phyloP scores from a whole-genome alignment of 2,113 vertebrate genomes.

The Urocynchramus pylzowi region DNA sequence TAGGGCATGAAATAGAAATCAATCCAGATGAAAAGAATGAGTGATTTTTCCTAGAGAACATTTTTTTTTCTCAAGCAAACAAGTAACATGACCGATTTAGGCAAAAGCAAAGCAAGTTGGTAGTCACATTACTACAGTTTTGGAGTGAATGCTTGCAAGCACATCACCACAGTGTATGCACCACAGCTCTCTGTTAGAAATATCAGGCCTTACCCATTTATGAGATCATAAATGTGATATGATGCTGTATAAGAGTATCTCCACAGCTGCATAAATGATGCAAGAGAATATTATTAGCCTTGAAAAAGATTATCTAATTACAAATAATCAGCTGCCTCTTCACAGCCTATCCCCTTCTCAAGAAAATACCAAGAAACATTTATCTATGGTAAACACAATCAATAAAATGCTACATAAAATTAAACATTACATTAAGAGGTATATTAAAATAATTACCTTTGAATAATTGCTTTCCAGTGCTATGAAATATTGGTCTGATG shows the following conservation, averaged over 20 bases:
- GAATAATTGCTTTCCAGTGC: slow-evolving; percentile 92
- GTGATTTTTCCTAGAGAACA: not conserved
- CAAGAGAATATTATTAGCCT: not conserved
- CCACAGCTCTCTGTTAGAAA: not conserved
- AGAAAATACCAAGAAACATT: not conserved
- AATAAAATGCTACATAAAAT: not conserved
- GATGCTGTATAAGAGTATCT: slow-evolving; percentile 91
- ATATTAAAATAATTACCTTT: slow-evolving; percentile 79
- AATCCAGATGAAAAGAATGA: not conserved
- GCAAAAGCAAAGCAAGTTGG: slow-evolving; percentile 6
- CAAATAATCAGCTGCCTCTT: not conserved
- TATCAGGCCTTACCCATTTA: slow-evolving; percentile 76
- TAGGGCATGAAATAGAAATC: not conserved
- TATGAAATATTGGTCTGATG: slow-evolving; percentile 82
- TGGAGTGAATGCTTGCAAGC: not conserved
- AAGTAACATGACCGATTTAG: not conserved
- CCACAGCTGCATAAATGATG: slow-evolving; percentile 82
- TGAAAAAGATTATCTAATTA: not conserved
- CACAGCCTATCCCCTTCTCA: not conserved
- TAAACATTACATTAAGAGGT: not conserved
- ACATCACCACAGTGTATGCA: not conserved
- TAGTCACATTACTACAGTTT: not conserved
- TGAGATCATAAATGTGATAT: slow-evolving; percentile 85
- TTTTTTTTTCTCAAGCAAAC: not conserved
- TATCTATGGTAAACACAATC: not conserved